Evolutionary conservation across 2,113 vertebrate species (phyloP).

Genomic region (Trichomycterus rosablanca): DNA sequence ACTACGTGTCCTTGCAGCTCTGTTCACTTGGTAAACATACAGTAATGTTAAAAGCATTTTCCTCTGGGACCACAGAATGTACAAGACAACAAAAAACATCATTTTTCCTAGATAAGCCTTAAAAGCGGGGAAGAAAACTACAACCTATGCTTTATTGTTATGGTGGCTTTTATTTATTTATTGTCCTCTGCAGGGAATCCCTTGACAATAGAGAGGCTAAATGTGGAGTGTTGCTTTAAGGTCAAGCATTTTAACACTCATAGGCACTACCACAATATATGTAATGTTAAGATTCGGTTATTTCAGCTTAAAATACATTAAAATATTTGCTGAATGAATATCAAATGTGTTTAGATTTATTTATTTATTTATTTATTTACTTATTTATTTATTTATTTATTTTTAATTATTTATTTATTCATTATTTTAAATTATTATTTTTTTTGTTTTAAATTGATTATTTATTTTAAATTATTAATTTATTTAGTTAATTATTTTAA

Average conservation of each 20-base stretch:
- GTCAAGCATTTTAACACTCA: slow-evolving; percentile 10
- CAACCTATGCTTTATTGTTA: slow-evolving; percentile 13
- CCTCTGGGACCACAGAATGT: slow-evolving; percentile 1
- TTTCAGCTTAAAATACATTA: too few relatives aligned
- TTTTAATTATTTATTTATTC: too few relatives aligned
- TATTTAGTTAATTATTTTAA: too few relatives aligned
- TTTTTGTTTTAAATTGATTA: too few relatives aligned
- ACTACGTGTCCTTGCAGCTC: slow-evolving; percentile 7
- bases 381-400: too few relatives aligned
- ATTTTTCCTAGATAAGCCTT: slow-evolving; percentile 14
- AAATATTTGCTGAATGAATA: too few relatives aligned
- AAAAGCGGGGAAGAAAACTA: slow-evolving; percentile 6
- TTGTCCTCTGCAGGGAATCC: slow-evolving; percentile 6
- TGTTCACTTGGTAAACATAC: slow-evolving; percentile 13
- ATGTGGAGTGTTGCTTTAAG: slow-evolving; percentile 7
- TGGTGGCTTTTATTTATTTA: background rate
- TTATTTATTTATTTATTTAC: too few relatives aligned
- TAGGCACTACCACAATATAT: slow-evolving; percentile 1
- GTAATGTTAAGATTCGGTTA: too few relatives aligned
- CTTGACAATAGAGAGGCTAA: slow-evolving; percentile 22
- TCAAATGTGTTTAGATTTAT: too few relatives aligned
- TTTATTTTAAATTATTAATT: too few relatives aligned
- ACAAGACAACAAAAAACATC: slow-evolving; percentile 23
- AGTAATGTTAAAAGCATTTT: background rate
- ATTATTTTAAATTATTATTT: too few relatives aligned